phyloP scores from a whole-genome alignment of 2,888 invertebrate species.

The Dasypogon diadema region DNA sequence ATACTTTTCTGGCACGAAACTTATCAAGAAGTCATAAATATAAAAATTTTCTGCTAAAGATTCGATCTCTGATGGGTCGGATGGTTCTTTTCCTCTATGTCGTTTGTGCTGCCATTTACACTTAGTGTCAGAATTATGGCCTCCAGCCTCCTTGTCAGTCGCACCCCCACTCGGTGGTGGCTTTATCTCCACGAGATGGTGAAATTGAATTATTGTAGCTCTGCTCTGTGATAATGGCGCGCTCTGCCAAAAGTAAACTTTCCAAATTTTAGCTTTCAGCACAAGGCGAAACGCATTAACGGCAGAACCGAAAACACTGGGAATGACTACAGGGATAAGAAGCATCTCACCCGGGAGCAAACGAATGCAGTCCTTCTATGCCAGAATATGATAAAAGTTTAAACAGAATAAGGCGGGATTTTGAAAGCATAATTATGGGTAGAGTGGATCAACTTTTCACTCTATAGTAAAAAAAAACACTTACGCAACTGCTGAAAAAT shows the following conservation, averaged over 20 bases:
- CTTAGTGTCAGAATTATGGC: conserved; percentile 40
- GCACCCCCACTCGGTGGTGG: background rate
- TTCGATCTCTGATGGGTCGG: conserved; percentile 37
- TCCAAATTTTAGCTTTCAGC: conserved; percentile 39
- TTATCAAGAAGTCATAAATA: conserved; percentile 49
- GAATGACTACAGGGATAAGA: conserved; percentile 42
- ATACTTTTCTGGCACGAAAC: conserved; percentile 41
- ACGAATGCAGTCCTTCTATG: background rate
- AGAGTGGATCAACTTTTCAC: background rate
- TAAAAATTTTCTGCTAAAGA: conserved; percentile 46
- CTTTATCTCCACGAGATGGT: conserved; percentile 39
- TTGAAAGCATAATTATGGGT: background rate
- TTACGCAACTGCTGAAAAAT: no score
- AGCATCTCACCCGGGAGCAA: conserved; percentile 14
- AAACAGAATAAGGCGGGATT: background rate
- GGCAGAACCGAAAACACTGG: conserved; percentile 20
- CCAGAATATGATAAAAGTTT: background rate
- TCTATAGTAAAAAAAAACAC: no score
- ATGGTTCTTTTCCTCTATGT: conserved; percentile 10
- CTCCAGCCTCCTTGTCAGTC: background rate
- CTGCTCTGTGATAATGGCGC: conserved; percentile 41
- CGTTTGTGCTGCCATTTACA: conserved; percentile 44
- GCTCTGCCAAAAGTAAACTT: conserved; percentile 43
- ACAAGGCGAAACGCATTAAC: conserved; percentile 36
- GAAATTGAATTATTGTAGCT: conserved; percentile 49